Evolutionary conservation across 2,113 vertebrate species (phyloP), one percentile per base, ranked within the genome.

Genomic region (Pavo muticus): DNA sequence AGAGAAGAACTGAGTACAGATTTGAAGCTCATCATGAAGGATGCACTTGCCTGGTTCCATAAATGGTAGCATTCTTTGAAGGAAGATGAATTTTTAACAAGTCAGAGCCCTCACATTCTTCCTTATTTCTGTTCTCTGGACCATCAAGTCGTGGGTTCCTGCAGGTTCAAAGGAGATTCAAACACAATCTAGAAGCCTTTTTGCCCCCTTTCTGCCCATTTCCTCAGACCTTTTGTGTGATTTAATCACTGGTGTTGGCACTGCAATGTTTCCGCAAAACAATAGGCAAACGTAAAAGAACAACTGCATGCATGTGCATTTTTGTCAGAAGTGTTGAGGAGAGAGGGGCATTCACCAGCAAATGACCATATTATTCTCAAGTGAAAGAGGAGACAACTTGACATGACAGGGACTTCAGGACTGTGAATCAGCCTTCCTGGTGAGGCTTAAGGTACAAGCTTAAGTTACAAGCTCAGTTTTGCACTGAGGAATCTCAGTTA

Each of bases 361-460:
- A 17, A 5, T 5, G 13, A 14, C 37, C 7, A 0, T 30, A 32
- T 9, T 0, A 3, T 42, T 56, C 60, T 61, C 42, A 71, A 52
- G 23, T n/a, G 56, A 84, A 70, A 37, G 10, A 77, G 37, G 17
- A 20, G 35, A 77, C 45, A 67, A 15, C 13, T 87, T 81, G 42
- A 15, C 15, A 8, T 0, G 6, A 57, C 69, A 69, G 29, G 11
- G 54, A 82, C 40, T 42, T 57, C 39, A 75, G 42, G 19, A 11
- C 30, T 30, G 45, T 14, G 20, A 30, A 54, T 54, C 37, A 48
- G 44, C 45, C 39, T 69, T 72, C 17, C n/a, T 68, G 27, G 8
- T 40, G 40, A 32, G 27, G 16, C 61, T 71, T 20, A 57, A n/a
- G 40, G 23, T 69, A 47, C 0, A 1, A 84, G 30, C 65, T 78